Conservation (phyloP, 1,140 invertebrate species). For the Helicoverpa zea region DNA sequence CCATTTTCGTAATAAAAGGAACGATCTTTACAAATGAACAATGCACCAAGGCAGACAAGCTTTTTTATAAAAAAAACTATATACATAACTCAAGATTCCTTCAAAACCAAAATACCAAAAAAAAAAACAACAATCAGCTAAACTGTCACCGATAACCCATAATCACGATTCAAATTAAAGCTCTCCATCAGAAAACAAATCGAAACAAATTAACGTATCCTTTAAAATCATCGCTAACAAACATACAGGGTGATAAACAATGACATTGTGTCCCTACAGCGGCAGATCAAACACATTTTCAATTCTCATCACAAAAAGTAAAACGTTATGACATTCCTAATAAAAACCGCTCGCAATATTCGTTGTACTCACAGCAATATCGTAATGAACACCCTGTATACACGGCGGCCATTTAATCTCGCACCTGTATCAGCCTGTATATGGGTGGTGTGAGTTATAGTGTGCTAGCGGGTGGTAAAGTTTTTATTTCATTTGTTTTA, state of each 20-base stretch:
- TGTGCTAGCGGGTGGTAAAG: background rate
- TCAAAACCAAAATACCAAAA: too few species aligned
- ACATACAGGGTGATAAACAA: slow-evolving; percentile 61
- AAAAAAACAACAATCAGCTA: background rate
- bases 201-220: slow-evolving; percentile 45
- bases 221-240: slow-evolving; percentile 36
- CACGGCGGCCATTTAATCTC: slow-evolving; percentile 83
- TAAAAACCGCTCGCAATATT: slow-evolving; percentile 80
- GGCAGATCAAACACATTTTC: slow-evolving; percentile 81
- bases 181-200: slow-evolving; percentile 35
- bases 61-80: too few species aligned
- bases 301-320: slow-evolving; percentile 82
- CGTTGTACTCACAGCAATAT: slow-evolving; percentile 80
- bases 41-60: too few species aligned
- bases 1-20: too few species aligned
- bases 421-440: slow-evolving; percentile 82
- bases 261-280: slow-evolving; percentile 55
- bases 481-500: background rate
- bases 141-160: background rate
- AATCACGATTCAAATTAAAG: slow-evolving; percentile 41
- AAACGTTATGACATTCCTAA: slow-evolving; percentile 80
- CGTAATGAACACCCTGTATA: slow-evolving; percentile 85
- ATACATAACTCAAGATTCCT: too few species aligned
- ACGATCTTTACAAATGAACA: too few species aligned
- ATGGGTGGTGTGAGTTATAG: slow-evolving; percentile 53